These are phyloP conservation scores for Lathronympha strigana DNA, from an alignment of 2,888 invertebrate species.

Conservation along the genomic window DNA sequence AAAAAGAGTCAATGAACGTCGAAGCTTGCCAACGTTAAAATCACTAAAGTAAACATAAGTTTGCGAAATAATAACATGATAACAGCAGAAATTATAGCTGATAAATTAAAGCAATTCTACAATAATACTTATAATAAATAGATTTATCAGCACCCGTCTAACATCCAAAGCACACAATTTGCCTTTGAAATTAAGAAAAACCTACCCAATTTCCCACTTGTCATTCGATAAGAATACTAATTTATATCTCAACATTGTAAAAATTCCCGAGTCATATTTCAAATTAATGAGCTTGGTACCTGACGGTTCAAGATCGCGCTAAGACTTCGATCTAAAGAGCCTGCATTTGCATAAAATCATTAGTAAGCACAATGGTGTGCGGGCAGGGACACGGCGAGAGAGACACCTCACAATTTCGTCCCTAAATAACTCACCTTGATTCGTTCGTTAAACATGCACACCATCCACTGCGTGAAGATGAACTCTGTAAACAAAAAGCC, in stretches of 20 bases:
- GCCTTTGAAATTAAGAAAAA: conserved; percentile 44
- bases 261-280: conserved; percentile 80
- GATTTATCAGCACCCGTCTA: conserved; percentile 19
- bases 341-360: conserved; percentile 85
- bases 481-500: background rate
- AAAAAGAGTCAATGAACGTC: no score
- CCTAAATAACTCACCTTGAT: conserved; percentile 61
- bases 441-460: conserved; percentile 38
- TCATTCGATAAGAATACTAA: conserved; percentile 67
- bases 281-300: conserved; percentile 83
- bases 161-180: conserved; percentile 19
- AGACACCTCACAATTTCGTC: conserved; percentile 75
- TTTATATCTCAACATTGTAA: conserved; percentile 67
- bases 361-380: conserved; percentile 84
- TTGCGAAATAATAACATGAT: no score
- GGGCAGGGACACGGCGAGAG: conserved; percentile 80
- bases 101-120: background rate
- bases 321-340: conserved; percentile 84
- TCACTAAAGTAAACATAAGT: no score
- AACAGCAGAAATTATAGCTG: background rate
- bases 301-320: conserved; percentile 83
- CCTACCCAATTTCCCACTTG: conserved; percentile 52
- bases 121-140: conserved; percentile 6
- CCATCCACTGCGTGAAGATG: conserved; percentile 52
- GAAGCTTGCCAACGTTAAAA: no score